phyloP scores from a whole-genome alignment of 2,113 vertebrate species.

The Gallinago undulata region DNA sequence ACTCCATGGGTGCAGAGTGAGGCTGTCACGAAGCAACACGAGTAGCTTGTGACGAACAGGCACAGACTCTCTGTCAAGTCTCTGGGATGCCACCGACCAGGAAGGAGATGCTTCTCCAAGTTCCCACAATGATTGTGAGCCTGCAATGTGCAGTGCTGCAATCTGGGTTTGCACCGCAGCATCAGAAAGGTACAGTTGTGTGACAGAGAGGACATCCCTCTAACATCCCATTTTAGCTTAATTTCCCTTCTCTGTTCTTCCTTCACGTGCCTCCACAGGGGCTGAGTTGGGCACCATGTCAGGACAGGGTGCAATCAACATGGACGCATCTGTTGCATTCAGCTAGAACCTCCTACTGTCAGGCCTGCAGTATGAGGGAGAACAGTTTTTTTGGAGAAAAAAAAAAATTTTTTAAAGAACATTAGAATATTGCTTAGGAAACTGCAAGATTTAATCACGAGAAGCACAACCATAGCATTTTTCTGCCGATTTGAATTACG shows the following conservation, averaged over 20 bases:
- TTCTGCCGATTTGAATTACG: conserved; percentile 63
- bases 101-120: neutral
- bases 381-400: neutral
- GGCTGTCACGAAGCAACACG: neutral
- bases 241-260: neutral
- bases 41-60: neutral
- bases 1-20: neutral
- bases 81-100: neutral
- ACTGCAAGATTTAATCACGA: conserved; percentile 29
- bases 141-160: neutral
- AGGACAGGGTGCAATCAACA: neutral
- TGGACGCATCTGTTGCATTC: fast-evolving
- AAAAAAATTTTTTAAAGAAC: neutral
- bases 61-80: neutral
- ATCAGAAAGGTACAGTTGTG: neutral
- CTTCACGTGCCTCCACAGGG: neutral
- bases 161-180: neutral
- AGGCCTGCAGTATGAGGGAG: neutral
- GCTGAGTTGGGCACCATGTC: neutral
- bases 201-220: neutral
- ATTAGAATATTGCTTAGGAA: conserved; percentile 41
- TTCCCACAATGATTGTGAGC: fast-evolving
- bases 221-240: neutral
- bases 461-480: conserved; percentile 53
- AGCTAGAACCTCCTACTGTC: neutral